A percentile compares a stretch with the other conserved stretches of the same genome.
These are phyloP conservation scores for Hippocampus guttulatus DNA, from an alignment of 2,113 vertebrate species.

Conservation along the genomic window DNA sequence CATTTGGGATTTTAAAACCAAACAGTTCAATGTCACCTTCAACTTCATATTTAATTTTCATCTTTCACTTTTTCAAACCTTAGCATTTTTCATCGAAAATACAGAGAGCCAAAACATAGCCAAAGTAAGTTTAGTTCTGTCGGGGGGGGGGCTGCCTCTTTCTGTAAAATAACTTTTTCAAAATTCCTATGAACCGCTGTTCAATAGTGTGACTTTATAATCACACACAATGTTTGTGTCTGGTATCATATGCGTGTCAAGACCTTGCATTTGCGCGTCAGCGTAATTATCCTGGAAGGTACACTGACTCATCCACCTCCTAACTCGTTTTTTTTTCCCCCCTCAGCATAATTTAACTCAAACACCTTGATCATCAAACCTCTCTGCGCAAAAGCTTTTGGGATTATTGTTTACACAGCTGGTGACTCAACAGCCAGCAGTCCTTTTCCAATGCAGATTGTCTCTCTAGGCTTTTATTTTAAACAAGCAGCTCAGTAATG, in stretches of 20 bases:
- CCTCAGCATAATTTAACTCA: constrained; percentile 36
- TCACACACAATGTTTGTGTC: constrained; percentile 32
- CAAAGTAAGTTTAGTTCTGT: neutral
- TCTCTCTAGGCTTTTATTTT: constrained; percentile 17
- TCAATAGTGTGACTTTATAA: constrained; percentile 29
- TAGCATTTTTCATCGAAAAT: too few relatives aligned
- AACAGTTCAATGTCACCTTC: too few relatives aligned
- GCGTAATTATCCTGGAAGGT: constrained; percentile 42
- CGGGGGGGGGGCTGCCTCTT: neutral
- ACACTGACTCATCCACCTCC: constrained; percentile 57
- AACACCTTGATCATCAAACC: constrained; percentile 45
- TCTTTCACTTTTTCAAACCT: neutral
- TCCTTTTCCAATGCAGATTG: constrained; percentile 13
- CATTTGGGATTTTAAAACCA: neutral
- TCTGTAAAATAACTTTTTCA: constrained; percentile 2
- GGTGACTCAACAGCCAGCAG: constrained; percentile 42
- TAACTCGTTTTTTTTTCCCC: constrained; percentile 29
- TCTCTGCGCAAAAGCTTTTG: constrained; percentile 23
- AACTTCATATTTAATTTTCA: too few relatives aligned
- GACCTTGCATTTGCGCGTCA: constrained; percentile 35
- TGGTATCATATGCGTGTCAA: constrained; percentile 42
- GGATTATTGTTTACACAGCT: constrained; percentile 15
- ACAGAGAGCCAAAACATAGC: neutral
- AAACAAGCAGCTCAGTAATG: constrained; percentile 25
- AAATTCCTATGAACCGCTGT: constrained; percentile 22